Evolutionary conservation across 2,888 invertebrate species (phyloP), one percentile per base, ranked within the genome.

Genomic region (Penaeus monodon): DNA sequence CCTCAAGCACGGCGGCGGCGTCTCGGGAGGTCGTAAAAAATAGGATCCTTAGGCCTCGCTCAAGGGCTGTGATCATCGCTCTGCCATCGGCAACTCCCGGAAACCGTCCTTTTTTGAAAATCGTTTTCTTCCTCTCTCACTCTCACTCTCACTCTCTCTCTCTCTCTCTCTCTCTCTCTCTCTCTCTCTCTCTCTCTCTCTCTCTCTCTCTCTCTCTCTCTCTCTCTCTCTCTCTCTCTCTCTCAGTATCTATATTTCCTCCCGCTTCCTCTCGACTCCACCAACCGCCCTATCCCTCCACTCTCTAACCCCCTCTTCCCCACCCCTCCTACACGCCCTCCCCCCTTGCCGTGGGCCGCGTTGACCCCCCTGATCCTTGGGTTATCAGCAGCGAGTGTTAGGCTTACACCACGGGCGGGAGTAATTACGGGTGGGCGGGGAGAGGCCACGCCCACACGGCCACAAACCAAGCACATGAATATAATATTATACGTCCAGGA

Each of bases 391-490:
- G 73, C 38, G 38, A 38, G 22, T 73, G 73, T 73, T 73, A 73
- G 73, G 73, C 73, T 73, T 73, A 73, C 73, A 73, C 73, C 73
- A 22, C 22, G 73, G 38, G 73, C 73, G 27, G n/a, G 29, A 38
- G 73, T 73, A n/a, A 73, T 73, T 73, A 73, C 73, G 49, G 22
- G 49, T 57, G 57, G 57, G 57, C 57, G 57, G 57, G 57, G 57
- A 57, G 57, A 57, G 17, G 24, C 49, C 77, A 44, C 63, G 64
- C 78, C 78, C 63, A 27, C 57, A 20, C 78, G 27, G 17, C 57
- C 64, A 29, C 38, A 80, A 80, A 64, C 81, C 81, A 81, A 81
- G 68, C 81, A 81, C 81, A 81, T 80, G 80, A 80, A 80, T 80
- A 80, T 80, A 80, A 80, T 80, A 80, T 80, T 64, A 80, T 66